A percentile compares a stretch with the other conserved stretches of the same genome.
Evolutionary conservation across 2,888 invertebrate species (phyloP).

Genomic region (Drosophila lacicola): DNA sequence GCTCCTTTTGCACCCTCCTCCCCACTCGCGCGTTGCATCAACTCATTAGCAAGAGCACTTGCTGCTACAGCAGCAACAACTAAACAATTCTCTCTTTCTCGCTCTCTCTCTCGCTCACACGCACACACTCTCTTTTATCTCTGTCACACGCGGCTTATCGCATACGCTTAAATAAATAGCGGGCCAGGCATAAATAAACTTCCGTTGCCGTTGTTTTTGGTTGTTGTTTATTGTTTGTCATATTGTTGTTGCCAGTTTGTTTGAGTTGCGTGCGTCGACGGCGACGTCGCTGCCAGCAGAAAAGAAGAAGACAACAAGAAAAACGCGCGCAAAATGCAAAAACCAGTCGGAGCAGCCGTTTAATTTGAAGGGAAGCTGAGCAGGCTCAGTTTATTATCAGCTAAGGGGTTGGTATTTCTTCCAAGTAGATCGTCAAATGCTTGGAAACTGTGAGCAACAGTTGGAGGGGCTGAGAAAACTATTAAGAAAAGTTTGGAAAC

Average conservation of each 20-base stretch:
- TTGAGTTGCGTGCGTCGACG: constrained; percentile 55
- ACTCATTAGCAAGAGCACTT: constrained; percentile 49
- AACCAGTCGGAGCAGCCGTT: neutral
- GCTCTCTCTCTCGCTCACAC: neutral
- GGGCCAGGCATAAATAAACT: constrained; percentile 76
- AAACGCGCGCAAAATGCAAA: constrained; percentile 19
- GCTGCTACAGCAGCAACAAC: constrained; percentile 38
- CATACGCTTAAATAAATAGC: constrained; percentile 71
- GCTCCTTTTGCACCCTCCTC: neutral
- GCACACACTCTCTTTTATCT: neutral
- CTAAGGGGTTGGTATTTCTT: neutral
- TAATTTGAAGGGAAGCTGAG: constrained; percentile 13
- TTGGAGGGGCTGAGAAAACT: too few relatives aligned
- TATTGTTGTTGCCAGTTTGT: constrained; percentile 47
- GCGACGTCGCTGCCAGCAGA: constrained; percentile 16
- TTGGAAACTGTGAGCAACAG: too few relatives aligned
- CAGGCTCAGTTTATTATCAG: too few relatives aligned
- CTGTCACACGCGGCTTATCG: constrained; percentile 59
- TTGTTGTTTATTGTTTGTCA: constrained; percentile 35
- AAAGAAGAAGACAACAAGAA: constrained; percentile 1
- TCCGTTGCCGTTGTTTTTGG: constrained; percentile 62
- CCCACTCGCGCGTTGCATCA: neutral
- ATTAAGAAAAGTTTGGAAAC: too few relatives aligned
- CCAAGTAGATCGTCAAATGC: too few relatives aligned
- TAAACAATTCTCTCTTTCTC: neutral